These are phyloP conservation scores for Rhyacichthys aspro DNA, from an alignment of 2,797 vertebrate species.

Conservation along the genomic window DNA sequence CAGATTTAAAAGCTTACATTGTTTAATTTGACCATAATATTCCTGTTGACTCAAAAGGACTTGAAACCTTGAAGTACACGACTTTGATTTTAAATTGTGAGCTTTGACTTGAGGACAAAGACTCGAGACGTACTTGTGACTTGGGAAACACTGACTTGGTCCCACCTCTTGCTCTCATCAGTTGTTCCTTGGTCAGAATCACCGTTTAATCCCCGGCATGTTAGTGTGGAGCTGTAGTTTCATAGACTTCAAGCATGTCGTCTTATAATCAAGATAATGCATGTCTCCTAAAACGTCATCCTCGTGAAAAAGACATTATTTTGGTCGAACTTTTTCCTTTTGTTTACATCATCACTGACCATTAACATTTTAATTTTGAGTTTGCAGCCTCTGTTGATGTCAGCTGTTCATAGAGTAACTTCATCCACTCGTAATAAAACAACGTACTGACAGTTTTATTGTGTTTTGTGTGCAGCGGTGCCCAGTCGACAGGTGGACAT, in stretches of 20 bases:
- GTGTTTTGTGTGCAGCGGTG: conserved; percentile 77
- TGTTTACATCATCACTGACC: conserved; percentile 7
- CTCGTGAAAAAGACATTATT: conserved; percentile 9
- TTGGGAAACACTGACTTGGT: no score
- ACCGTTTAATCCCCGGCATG: conserved; percentile 14
- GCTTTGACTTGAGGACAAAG: no score
- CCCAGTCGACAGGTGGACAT: conserved; percentile 94
- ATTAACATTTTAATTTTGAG: conserved; percentile 50
- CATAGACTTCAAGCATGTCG: conserved; percentile 25
- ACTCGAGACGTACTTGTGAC: no score
- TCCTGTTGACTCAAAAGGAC: no score
- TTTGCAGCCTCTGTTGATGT: conserved; percentile 24
- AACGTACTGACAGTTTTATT: background rate
- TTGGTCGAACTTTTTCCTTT: conserved; percentile 6
- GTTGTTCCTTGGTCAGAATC: conserved; percentile 25
- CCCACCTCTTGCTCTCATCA: conserved; percentile 15
- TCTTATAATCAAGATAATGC: conserved; percentile 25
- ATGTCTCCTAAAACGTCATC: conserved; percentile 28
- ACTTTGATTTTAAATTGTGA: no score
- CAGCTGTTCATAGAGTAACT: conserved; percentile 22
- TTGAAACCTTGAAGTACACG: no score
- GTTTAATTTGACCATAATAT: no score
- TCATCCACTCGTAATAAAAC: background rate
- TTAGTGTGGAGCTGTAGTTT: conserved; percentile 22
- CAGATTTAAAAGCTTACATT: no score